Conservation (phyloP, 2,797 vertebrate genomes). For the Loris lydekkerianus region DNA sequence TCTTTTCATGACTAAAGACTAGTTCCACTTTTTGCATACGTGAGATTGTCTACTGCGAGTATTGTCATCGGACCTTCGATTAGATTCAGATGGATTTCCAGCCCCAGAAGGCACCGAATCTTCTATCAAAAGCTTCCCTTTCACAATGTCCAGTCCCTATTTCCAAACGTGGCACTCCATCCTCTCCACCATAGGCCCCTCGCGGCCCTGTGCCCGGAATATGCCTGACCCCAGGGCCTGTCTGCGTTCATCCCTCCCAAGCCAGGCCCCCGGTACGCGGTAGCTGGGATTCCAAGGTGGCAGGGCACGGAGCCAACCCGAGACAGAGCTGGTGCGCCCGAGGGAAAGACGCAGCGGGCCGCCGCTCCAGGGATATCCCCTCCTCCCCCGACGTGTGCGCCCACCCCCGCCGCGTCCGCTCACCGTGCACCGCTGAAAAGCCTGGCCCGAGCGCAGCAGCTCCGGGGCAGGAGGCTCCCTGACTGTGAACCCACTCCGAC, state of each 20-base stretch:
- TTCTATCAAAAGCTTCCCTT: background rate
- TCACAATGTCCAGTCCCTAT: background rate
- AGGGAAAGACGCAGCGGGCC: background rate
- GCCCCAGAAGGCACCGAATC: background rate
- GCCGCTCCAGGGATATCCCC: background rate
- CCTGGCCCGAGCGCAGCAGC: rapidly evolving
- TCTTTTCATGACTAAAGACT: background rate
- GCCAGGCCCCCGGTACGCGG: background rate
- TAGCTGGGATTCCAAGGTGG: background rate
- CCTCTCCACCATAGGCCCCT: background rate
- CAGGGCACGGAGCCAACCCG: too few species aligned
- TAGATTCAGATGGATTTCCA: background rate
- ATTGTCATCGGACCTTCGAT: background rate
- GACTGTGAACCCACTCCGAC: rapidly evolving
- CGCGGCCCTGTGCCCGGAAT: background rate
- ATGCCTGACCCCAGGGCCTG: background rate
- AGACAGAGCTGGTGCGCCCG: background rate
- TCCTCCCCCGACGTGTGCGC: background rate
- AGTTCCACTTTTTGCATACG: background rate
- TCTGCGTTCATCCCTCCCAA: background rate
- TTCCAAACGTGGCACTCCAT: background rate
- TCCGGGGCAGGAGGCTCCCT: rapidly evolving
- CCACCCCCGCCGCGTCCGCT: background rate
- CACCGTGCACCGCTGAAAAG: background rate
- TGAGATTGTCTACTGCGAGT: background rate